Base-by-base conservation (phyloP, 1,140 invertebrate species). In the Drosophila takahashii region DNA sequence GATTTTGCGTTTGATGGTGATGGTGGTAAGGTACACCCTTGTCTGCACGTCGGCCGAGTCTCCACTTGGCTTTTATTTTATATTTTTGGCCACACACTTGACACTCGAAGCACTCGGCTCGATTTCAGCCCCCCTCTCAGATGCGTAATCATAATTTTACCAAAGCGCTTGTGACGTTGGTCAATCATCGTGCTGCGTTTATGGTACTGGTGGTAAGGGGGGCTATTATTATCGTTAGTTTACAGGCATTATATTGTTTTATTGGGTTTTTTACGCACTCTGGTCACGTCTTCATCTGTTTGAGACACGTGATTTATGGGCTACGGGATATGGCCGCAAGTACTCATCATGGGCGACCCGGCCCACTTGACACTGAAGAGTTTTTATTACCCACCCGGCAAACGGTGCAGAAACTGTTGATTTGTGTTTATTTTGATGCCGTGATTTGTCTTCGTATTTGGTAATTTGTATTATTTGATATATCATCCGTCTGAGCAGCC, bases 231-330 rank as follows among this genome's bases (percentile, higher is more conserved):
- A 51, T 71, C 67, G 73, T 87, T 78, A 67, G 50, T 78, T 86
- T 47, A 60, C 57, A 59, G 60, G 52, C 60, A 64, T 58, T 81
- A 62, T 67, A 51, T 34, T 59, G 29, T 65, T 85, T 80, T 80
- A 73, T 77, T 85, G 45, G 44, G 32, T 65, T 52, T 77, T 80
- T 47, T 65, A 53, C 45, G 61, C 29, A 70, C 65, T 26, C 67
- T 27, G 57, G 74, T 61, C 79, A 87, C 83, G 83, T 76, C 75
- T 83, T 52, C 54, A 81, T 78, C 56, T 76, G 60, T 62, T 64
- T 53, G 60, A 41, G 65, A 60, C 79, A 87, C 75, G 66, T 87
- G 81, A 86, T 83, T 83, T 87, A 87, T 64, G 70, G 32, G 18
- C 15, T 51, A 52, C 9, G 29, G 0, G 9, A 32, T 8, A 22